phyloP scores from a whole-genome alignment of 2,888 invertebrate genomes.

The Ischnura elegans region DNA sequence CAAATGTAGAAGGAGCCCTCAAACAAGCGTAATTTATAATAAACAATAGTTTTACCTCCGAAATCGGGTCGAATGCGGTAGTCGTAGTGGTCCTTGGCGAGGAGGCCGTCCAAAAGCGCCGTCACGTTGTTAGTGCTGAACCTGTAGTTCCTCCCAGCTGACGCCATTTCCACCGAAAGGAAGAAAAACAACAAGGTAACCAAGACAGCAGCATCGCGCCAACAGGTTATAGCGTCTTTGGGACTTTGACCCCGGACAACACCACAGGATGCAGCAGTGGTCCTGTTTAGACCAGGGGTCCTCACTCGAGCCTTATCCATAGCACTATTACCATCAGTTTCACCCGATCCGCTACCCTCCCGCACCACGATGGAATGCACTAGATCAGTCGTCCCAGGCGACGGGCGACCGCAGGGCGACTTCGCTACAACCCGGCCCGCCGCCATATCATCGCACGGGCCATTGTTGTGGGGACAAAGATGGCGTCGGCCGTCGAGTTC shows the following conservation, averaged over 20 bases:
- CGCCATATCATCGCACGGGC: not conserved
- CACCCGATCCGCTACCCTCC: not conserved
- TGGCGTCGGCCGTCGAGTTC: slow-evolving; percentile 24
- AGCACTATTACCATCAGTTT: not conserved
- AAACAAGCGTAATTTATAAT: too few species aligned
- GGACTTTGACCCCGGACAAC: not conserved
- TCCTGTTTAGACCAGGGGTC: not conserved
- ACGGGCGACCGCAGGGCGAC: not conserved
- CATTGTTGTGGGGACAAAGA: not conserved
- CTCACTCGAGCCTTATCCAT: not conserved
- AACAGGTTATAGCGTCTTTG: not conserved
- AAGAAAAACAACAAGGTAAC: not conserved
- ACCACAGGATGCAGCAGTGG: not conserved
- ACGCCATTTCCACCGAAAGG: not conserved
- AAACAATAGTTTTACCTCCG: slow-evolving; percentile 76
- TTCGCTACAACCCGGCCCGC: not conserved
- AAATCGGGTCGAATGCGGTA: slow-evolving; percentile 76
- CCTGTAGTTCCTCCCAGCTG: slow-evolving; percentile 71
- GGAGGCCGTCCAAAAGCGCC: slow-evolving; percentile 75
- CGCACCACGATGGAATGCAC: not conserved
- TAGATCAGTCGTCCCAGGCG: not conserved
- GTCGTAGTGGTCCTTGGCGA: slow-evolving; percentile 76
- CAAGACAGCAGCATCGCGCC: not conserved
- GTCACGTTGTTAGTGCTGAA: slow-evolving; percentile 74
- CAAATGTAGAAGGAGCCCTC: too few species aligned